Percentiles rank a stretch among this genome's conserved stretches.
Conservation (phyloP, 1,140 invertebrate genomes). For the Brachionus rubens region DNA sequence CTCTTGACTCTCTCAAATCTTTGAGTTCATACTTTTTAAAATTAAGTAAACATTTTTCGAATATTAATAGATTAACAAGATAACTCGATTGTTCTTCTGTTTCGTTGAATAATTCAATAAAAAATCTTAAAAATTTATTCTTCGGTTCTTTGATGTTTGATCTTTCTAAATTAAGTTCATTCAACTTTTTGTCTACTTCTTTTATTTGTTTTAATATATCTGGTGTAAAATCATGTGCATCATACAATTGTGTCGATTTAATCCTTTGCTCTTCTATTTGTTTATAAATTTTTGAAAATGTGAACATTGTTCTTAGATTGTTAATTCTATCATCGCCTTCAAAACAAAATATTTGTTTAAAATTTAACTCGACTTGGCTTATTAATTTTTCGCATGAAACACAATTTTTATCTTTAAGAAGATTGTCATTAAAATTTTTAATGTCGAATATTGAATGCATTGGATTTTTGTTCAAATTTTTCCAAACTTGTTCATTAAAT, state of each 20-base stretch:
- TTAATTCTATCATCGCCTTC: not conserved
- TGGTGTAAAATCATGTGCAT: not conserved
- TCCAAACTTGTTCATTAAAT: not conserved
- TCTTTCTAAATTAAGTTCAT: not conserved
- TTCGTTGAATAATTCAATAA: not conserved
- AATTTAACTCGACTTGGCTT: not conserved
- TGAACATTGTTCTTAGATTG: not conserved
- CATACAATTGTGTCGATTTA: not conserved
- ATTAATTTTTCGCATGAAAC: not conserved
- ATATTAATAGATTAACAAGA: not conserved
- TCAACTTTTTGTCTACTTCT: not conserved
- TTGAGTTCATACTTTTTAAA: not conserved
- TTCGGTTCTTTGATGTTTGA: not conserved
- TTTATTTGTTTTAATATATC: not conserved
- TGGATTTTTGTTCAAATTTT: not conserved
- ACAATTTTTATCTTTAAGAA: not conserved
- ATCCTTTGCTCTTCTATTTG: not conserved
- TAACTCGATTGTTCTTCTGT: not conserved
- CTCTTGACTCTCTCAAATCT: not conserved
- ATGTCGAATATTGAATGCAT: not conserved
- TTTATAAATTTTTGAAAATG: constrained; percentile 2
- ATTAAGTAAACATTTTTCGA: constrained; percentile 16
- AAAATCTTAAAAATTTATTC: not conserved
- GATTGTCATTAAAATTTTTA: not conserved
- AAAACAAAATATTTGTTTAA: not conserved